Base-by-base conservation (phyloP, 2,113 vertebrate species). In the Passer montanus region DNA sequence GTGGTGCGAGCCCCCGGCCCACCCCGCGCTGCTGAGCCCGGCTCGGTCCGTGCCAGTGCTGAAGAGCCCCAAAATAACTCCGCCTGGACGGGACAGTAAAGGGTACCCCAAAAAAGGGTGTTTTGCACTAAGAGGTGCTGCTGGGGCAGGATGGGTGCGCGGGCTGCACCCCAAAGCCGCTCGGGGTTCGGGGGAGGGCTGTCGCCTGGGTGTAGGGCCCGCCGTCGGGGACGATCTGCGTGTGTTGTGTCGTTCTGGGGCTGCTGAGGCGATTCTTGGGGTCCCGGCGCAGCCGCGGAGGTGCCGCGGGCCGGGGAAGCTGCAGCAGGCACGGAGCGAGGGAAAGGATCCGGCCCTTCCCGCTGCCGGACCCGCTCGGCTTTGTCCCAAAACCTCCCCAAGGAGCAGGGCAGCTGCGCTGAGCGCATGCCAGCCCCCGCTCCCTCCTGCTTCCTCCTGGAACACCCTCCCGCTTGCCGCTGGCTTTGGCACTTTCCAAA, bases 221-320 rank as follows among this genome's bases (percentile, higher is more conserved):
- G 3, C 15, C 76, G 41, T 2, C 1, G 15, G 56, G 30, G 28
- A 5, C 1, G 53, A 78, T 53, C 26, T 55, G 59, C 6, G 4
- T 27, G 10, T 21, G 30, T 24, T 27, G 5, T 47, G 37, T 47
- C 10, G 8, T 72, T 87, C 37, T 2, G 73, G n/a, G 59, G 47
- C 37, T 62, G 47, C 23, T 1, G 7, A 56, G 19, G 66, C 37
- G 75, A 62, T 17, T 30, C 19, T n/a, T 5, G 7, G 66, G 31
- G 52, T 50, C 18, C 35, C 35, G 35, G 35, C 35, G 35, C 35
- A 37, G 35, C 35, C 35, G 35, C 35, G 35, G 35, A 58, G 60
- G 27, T 26, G 68, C 59, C 22, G 1, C 0, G 19, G 52, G 50
- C 37, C 0, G 1, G 37, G 15, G 46, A 3, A 6, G 30, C 37